These are phyloP conservation scores for Athrips mouffetella DNA, from an alignment of 2,888 invertebrate genomes.

Conservation along the genomic window DNA sequence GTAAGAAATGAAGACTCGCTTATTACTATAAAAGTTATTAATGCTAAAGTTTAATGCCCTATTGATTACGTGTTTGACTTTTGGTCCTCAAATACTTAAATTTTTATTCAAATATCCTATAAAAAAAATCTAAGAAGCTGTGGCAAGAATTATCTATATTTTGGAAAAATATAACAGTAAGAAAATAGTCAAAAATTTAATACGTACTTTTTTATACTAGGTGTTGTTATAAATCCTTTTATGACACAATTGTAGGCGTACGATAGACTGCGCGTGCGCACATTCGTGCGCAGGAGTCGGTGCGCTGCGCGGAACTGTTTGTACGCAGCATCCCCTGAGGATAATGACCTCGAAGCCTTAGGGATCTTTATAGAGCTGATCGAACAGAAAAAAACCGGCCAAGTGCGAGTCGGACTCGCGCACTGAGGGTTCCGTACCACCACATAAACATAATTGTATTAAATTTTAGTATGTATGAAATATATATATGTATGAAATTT, in stretches of 20 bases:
- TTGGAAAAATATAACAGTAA: background rate
- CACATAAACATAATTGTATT: too few relatives aligned
- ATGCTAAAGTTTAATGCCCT: background rate
- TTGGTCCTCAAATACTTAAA: background rate
- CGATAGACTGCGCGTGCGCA: background rate
- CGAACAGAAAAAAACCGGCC: too few relatives aligned
- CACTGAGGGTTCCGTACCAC: too few relatives aligned
- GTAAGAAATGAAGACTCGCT: too few relatives aligned
- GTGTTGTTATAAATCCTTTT: too few relatives aligned
- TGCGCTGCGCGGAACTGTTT: conserved; percentile 37
- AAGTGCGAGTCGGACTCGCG: too few relatives aligned
- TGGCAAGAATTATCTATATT: background rate
- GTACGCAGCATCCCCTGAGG: conserved; percentile 46
- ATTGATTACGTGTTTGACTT: background rate
- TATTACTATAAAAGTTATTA: too few relatives aligned
- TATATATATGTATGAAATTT: too few relatives aligned
- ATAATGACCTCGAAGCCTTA: conserved; percentile 39
- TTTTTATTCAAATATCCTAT: background rate
- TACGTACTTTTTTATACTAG: too few relatives aligned
- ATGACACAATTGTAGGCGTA: too few relatives aligned
- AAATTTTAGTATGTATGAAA: too few relatives aligned
- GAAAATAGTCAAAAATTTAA: background rate
- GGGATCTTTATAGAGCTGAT: background rate
- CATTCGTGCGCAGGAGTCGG: conserved; percentile 30
- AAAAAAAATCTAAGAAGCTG: background rate